Percentiles rank a stretch among this genome's conserved stretches.
These are phyloP conservation scores for Oikopleura dioica DNA, from an alignment of 23 tunicate species.

Conservation along the genomic window DNA sequence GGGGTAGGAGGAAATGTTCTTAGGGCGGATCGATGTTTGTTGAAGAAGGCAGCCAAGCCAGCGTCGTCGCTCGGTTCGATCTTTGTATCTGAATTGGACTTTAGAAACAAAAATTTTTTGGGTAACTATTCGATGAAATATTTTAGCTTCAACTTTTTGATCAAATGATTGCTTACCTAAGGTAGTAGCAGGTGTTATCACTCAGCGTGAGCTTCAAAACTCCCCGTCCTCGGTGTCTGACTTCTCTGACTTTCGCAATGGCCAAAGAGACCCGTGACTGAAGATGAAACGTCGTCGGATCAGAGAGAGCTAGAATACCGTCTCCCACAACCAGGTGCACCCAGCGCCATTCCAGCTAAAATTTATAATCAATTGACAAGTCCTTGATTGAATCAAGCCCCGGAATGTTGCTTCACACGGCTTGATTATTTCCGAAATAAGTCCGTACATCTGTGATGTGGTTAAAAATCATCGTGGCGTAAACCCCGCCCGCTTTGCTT, in stretches of 20 bases:
- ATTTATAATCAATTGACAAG: neutral
- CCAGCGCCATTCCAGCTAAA: neutral
- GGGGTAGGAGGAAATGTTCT: too few relatives aligned
- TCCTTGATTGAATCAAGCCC: too few relatives aligned
- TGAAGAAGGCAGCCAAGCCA: neutral
- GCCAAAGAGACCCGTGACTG: neutral
- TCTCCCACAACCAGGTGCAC: neutral
- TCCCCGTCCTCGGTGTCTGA: neutral
- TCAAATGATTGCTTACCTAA: neutral
- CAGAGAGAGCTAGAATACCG: neutral
- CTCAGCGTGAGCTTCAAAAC: neutral
- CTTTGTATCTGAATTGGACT: neutral
- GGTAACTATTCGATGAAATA: neutral
- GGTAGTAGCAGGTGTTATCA: neutral
- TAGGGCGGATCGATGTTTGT: too few relatives aligned
- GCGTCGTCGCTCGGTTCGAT: neutral
- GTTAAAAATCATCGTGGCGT: too few relatives aligned
- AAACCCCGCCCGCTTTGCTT: too few relatives aligned
- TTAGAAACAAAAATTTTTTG: neutral
- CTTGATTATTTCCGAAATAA: too few relatives aligned
- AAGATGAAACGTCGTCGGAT: neutral
- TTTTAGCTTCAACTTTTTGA: neutral
- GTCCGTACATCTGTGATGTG: too few relatives aligned
- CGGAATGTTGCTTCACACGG: too few relatives aligned
- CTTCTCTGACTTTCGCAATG: neutral